Conservation (phyloP, 1,140 invertebrate genomes). For the Camponotus pennsylvanicus region DNA sequence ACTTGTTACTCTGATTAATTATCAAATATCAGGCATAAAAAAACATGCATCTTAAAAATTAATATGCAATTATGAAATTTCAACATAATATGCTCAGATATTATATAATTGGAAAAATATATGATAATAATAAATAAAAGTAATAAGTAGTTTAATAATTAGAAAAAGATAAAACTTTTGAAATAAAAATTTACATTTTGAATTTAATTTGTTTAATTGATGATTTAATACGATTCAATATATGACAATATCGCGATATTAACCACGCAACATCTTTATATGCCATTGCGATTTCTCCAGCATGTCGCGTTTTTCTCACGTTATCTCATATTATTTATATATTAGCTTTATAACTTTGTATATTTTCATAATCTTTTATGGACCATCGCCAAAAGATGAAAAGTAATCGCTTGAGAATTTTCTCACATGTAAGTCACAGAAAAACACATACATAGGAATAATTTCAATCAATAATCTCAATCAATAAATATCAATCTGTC, state of each 20-base stretch:
- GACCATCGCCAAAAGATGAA: slow-evolving; percentile 43
- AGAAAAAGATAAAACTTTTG: background rate
- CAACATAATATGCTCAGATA: no score
- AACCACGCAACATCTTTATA: background rate
- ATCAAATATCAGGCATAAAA: background rate
- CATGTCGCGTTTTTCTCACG: slow-evolving; percentile 35
- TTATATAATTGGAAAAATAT: no score
- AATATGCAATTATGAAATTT: no score
- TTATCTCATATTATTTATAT: slow-evolving; percentile 10
- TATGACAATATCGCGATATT: slow-evolving; percentile 40
- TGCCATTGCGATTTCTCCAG: slow-evolving; percentile 25
- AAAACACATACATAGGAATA: background rate
- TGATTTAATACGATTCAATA: slow-evolving; percentile 36
- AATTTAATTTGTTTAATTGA: slow-evolving; percentile 24
- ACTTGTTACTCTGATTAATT: background rate
- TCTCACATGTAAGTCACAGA: background rate
- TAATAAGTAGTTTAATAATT: background rate
- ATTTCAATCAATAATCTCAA: background rate
- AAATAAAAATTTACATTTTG: background rate
- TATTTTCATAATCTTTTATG: slow-evolving; percentile 9
- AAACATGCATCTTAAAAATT: background rate
- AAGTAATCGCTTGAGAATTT: slow-evolving; percentile 32
- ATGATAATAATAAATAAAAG: background rate
- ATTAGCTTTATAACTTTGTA: background rate
- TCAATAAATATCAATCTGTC: no score